Evolutionary conservation across 2,113 vertebrate genomes (phyloP).

Genomic region (Lagopus muta): DNA sequence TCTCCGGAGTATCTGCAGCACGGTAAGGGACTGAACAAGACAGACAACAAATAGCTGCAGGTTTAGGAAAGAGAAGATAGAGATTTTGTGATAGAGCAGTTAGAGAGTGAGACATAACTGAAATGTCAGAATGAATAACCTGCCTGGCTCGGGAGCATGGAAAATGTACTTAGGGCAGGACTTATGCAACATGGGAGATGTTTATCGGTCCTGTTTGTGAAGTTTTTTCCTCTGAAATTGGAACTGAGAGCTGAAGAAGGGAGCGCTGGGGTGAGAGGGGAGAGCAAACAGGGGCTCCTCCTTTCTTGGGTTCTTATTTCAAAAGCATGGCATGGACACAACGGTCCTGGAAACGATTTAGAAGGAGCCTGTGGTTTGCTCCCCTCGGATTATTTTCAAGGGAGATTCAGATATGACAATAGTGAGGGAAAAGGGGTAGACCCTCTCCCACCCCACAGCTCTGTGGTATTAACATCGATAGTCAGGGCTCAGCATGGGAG

Average conservation of each 20-base stretch:
- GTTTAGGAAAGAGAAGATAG: neutral
- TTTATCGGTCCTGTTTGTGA: neutral
- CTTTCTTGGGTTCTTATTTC: neutral
- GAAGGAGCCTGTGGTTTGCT: neutral
- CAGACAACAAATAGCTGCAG: neutral
- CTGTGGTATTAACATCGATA: neutral
- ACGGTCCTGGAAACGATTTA: neutral
- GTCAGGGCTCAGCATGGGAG: neutral
- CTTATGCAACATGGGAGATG: conserved; percentile 13
- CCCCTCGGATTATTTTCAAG: neutral
- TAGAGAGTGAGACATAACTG: neutral
- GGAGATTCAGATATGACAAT: neutral
- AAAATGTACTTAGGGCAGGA: neutral
- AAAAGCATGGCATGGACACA: fast-evolving
- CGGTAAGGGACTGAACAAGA: neutral
- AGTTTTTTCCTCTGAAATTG: neutral
- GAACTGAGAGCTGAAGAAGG: neutral
- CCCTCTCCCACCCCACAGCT: neutral
- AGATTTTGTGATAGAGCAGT: neutral
- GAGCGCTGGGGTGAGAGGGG: neutral
- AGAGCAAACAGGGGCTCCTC: neutral
- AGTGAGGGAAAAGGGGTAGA: neutral
- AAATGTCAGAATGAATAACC: conserved; percentile 22
- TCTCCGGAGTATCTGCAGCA: neutral
- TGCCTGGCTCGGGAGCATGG: neutral